phyloP scores from a whole-genome alignment of 2,888 invertebrate species.

The Ophion obscuratus region DNA sequence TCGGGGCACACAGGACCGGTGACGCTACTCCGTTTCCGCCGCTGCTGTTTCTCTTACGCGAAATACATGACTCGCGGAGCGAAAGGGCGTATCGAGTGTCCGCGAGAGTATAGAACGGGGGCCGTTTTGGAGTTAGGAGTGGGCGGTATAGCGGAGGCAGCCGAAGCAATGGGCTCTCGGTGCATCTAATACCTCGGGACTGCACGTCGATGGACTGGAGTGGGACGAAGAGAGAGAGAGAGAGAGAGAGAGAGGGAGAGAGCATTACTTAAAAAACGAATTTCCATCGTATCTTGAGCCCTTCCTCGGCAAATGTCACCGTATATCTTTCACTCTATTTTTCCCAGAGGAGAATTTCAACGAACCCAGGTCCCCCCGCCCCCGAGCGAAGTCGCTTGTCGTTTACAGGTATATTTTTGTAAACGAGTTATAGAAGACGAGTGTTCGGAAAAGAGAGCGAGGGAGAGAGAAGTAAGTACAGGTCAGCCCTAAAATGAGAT shows the following conservation, averaged over 20 bases:
- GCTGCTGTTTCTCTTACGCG: conserved; percentile 23
- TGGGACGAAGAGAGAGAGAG: background rate
- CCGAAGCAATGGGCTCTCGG: conserved; percentile 25
- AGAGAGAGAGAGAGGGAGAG: conserved; percentile 34
- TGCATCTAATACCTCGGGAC: conserved; percentile 46
- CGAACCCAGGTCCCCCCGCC: conserved; percentile 13
- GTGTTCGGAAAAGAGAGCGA: conserved; percentile 7
- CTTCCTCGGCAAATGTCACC: conserved; percentile 54
- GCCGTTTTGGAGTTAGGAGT: conserved; percentile 10
- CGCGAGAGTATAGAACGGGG: background rate
- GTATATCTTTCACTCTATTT: conserved; percentile 64
- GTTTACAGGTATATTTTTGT: conserved; percentile 2
- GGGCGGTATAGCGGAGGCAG: background rate
- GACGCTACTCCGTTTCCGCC: conserved; percentile 50
- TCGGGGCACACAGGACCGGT: conserved; percentile 61
- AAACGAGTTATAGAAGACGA: background rate
- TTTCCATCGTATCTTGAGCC: conserved; percentile 62
- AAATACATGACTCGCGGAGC: background rate
- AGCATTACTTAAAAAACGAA: conserved; percentile 66
- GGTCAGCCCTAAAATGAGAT: conserved; percentile 39
- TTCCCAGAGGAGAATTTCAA: conserved; percentile 69
- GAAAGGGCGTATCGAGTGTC: conserved; percentile 1
- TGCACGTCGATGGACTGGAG: conserved; percentile 10
- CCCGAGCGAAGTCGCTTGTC: conserved; percentile 27
- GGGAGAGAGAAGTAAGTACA: background rate